phyloP scores from a whole-genome alignment of 2,113 vertebrate species.

The Oncorhynchus clarkii region DNA sequence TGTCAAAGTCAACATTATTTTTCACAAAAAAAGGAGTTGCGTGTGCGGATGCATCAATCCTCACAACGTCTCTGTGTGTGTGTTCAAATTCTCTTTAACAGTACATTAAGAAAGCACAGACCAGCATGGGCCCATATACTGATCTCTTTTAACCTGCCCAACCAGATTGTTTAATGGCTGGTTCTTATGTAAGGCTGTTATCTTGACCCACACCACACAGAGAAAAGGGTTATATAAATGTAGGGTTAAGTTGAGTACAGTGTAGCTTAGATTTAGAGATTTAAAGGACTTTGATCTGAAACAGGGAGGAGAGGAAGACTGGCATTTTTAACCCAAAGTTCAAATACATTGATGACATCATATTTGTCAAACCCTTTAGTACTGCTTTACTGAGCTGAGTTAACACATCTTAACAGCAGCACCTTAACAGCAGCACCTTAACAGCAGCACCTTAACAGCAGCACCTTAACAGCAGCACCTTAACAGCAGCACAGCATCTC shows the following conservation, averaged over 20 bases:
- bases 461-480: no score
- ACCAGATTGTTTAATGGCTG: neutral
- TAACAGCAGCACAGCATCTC: no score
- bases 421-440: no score
- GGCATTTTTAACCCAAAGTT: slow-evolving; percentile 16
- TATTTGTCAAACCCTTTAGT: slow-evolving; percentile 1
- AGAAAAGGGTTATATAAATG: slow-evolving; percentile 41
- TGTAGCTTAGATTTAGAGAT: slow-evolving; percentile 47
- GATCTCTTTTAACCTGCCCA: neutral
- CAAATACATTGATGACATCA: slow-evolving; percentile 11
- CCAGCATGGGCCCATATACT: slow-evolving; percentile 17
- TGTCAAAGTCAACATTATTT: slow-evolving; percentile 59
- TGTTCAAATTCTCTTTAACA: slow-evolving; percentile 39
- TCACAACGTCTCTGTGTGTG: neutral
- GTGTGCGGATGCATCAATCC: neutral
- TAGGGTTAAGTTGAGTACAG: slow-evolving; percentile 39
- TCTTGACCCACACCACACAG: slow-evolving; percentile 28
- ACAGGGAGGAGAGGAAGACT: neutral
- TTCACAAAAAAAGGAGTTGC: slow-evolving; percentile 18
- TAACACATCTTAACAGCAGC: no score
- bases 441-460: no score
- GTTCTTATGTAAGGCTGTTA: slow-evolving; percentile 37
- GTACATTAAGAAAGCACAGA: slow-evolving; percentile 15
- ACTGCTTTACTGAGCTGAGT: neutral
- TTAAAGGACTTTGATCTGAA: slow-evolving; percentile 44